Evolutionary conservation across 2,797 vertebrate genomes (phyloP).

Genomic region (Crenuchus spilurus): DNA sequence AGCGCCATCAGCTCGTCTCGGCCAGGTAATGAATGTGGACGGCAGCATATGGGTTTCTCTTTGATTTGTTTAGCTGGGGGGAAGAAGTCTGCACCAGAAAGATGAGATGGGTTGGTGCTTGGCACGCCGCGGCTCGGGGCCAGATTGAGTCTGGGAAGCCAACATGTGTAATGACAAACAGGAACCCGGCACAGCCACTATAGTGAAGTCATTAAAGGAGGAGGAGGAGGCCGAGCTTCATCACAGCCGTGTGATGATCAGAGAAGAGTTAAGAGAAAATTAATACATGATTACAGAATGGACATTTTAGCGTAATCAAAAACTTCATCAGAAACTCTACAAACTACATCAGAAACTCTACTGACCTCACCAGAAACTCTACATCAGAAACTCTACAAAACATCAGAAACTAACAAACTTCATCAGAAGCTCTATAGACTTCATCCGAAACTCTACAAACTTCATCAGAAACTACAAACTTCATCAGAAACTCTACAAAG

Average conservation of each 20-base stretch:
- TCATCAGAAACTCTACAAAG: no score
- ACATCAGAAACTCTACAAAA: no score
- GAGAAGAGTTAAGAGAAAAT: background rate
- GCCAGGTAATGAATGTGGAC: constrained; percentile 30
- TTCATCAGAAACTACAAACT: no score
- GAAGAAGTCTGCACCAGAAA: constrained; percentile 5
- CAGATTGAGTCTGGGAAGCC: constrained; percentile 2
- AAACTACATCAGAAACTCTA: no score
- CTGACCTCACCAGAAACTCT: no score
- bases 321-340: no score
- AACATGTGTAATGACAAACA: background rate
- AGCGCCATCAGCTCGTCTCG: background rate
- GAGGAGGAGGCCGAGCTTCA: background rate
- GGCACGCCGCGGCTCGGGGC: background rate
- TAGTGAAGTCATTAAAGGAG: background rate
- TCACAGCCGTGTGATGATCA: background rate
- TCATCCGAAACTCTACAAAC: no score
- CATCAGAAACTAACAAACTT: no score
- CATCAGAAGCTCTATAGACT: no score
- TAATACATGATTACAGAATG: background rate
- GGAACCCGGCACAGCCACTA: background rate
- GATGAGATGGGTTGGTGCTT: constrained; percentile 7
- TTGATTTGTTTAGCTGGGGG: constrained; percentile 23
- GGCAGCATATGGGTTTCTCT: constrained; percentile 24
- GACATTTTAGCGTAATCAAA: no score